Conservation (phyloP, 2,113 vertebrate genomes). For the Dascyllus trimaculatus region DNA sequence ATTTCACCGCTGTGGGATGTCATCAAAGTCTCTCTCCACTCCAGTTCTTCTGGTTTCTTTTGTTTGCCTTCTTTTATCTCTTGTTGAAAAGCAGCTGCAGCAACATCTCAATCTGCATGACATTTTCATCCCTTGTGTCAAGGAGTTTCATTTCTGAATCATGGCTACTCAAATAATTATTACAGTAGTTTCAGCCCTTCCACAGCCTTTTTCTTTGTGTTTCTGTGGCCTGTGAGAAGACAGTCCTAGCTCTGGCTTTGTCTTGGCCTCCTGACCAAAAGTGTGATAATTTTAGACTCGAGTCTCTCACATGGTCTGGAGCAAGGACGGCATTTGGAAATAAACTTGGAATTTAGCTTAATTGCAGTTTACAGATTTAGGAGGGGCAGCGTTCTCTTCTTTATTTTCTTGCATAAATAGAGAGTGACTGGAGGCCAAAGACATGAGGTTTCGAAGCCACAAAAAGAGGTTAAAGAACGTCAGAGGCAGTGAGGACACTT, state of each 20-base stretch:
- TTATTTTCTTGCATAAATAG: constrained; percentile 89
- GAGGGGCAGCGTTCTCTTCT: constrained; percentile 86
- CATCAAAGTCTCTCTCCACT: not conserved
- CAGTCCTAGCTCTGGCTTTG: constrained; percentile 71
- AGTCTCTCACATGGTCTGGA: constrained; percentile 87
- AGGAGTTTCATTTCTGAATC: constrained; percentile 11
- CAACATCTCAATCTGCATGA: constrained; percentile 4
- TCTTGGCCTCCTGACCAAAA: constrained; percentile 83
- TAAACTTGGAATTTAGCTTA: constrained; percentile 88
- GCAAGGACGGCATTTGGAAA: constrained; percentile 85
- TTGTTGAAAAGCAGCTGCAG: not conserved
- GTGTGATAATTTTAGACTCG: constrained; percentile 88
- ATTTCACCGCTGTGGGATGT: constrained; percentile 14
- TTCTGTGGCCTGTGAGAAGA: constrained; percentile 70
- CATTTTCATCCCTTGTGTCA: constrained; percentile 20
- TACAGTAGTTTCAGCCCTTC: constrained; percentile 49
- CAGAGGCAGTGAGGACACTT: constrained; percentile 80
- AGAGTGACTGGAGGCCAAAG: constrained; percentile 84
- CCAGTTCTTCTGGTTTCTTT: constrained; percentile 1
- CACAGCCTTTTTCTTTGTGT: constrained; percentile 48
- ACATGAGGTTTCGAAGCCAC: constrained; percentile 86
- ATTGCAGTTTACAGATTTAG: constrained; percentile 89
- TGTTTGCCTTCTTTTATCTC: not conserved
- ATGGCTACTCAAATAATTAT: constrained; percentile 43
- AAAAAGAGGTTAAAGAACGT: constrained; percentile 84